Evolutionary conservation across 2,888 invertebrate species (phyloP), one percentile per base, ranked within the genome.

Genomic region (Epistrophella euchroma): DNA sequence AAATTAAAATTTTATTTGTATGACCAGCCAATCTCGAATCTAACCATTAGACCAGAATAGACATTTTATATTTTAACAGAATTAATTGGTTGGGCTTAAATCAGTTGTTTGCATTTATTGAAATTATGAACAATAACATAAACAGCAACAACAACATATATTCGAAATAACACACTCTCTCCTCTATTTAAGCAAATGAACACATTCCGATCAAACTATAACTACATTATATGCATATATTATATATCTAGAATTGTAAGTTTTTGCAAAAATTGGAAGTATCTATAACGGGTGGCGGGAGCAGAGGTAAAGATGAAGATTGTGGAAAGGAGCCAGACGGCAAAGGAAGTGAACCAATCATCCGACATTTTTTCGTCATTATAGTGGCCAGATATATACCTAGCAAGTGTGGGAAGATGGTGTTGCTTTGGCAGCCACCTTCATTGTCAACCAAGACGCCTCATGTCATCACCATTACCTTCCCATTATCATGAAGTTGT

Each of bases 391-490:
- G 35, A 50, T 50, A n/a, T 35, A 10, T 47, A n/a, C 22, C 9
- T 68, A n/a, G n/a, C n/a, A 68, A 50, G 50, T 68, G 68, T n/a
- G 37, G 52, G 37, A 52, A 25, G 68, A 68, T 68, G 85, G 72
- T 85, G 81, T 85, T 73, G 81, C 70, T 81, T 81, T 76, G 66
- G 35, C 50, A 72, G 76, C 76, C 55, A 72, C 81, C 81, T 68
- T 76, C 50, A 22, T 32, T 47, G 28, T 60, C 64, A 45, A 64
- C 25, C 43, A 11, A 37, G 62, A 13, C 19, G 37, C n/a, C 64
- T 55, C 37, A 55, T n/a, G n/a, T 6, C 28, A 10, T 11, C 32
- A 45, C 7, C 56, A 6, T 22, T 74, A 58, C 78, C 73, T 22
- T 13, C 56, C 35, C 37, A 19, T 66, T 43, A 43, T 19, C 25